Percentiles rank a stretch among this genome's conserved stretches.
These are phyloP conservation scores for Acanthurus tractus DNA, from an alignment of 2,797 vertebrate genomes.

Conservation along the genomic window DNA sequence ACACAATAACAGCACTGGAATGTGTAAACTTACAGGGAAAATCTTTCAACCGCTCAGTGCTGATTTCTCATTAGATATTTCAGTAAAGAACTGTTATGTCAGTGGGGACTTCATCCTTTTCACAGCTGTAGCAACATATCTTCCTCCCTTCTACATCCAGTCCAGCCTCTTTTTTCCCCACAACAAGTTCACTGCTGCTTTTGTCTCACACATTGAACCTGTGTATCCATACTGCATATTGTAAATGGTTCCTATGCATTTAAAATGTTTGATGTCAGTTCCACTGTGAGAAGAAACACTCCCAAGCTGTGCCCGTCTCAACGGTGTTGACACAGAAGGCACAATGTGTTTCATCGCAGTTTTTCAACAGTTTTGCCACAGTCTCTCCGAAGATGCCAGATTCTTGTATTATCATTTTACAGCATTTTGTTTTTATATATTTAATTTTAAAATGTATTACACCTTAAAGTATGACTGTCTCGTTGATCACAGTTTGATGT, in stretches of 20 bases:
- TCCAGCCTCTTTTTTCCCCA: background rate
- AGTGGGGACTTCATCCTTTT: background rate
- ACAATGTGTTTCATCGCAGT: no score
- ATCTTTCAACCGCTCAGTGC: background rate
- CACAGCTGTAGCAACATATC: background rate
- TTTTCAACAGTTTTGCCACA: no score
- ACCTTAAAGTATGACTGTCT: no score
- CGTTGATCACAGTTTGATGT: background rate
- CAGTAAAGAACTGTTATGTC: background rate
- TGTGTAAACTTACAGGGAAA: conserved; percentile 10
- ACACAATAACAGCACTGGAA: background rate
- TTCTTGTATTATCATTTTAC: no score
- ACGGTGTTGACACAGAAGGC: no score
- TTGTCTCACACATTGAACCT: background rate
- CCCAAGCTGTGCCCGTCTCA: no score
- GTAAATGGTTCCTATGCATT: background rate
- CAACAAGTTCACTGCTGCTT: background rate
- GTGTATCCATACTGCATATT: background rate
- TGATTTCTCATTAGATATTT: background rate
- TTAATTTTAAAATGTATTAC: no score
- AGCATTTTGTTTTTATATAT: no score
- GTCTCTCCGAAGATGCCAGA: no score
- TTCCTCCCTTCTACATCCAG: background rate
- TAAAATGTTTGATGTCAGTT: background rate
- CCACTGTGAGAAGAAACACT: background rate